Evolutionary conservation across 2,888 invertebrate genomes (phyloP).

Genomic region (Polydrusus tereticollis): DNA sequence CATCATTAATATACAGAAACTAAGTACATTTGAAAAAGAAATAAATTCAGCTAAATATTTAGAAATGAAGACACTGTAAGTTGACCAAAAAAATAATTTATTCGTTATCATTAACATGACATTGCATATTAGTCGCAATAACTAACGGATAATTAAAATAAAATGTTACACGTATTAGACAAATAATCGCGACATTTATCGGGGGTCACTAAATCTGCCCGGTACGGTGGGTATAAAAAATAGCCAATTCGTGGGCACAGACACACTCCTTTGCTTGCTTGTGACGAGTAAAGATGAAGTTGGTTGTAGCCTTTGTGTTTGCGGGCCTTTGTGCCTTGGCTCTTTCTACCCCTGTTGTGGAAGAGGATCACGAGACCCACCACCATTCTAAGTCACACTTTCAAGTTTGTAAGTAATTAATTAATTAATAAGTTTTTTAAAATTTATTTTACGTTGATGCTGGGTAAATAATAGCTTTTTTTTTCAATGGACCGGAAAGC

Average conservation of each 20-base stretch:
- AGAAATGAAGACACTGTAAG: too few relatives aligned
- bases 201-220: conserved; percentile 33
- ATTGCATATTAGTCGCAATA: too few relatives aligned
- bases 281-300: conserved; percentile 38
- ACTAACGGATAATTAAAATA: too few relatives aligned
- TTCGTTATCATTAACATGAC: too few relatives aligned
- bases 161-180: too few relatives aligned
- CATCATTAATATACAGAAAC: too few relatives aligned
- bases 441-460: neutral
- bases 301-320: conserved; percentile 50
- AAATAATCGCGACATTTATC: conserved; percentile 28
- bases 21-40: too few relatives aligned
- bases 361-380: conserved; percentile 60
- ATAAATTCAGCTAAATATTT: too few relatives aligned
- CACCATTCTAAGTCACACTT: conserved; percentile 60
- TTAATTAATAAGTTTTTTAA: neutral
- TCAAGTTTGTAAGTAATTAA: conserved; percentile 65
- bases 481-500: too few relatives aligned
- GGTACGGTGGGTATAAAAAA: conserved; percentile 29
- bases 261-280: conserved; percentile 21
- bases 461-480: too few relatives aligned
- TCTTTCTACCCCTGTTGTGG: conserved; percentile 65
- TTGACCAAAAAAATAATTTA: too few relatives aligned
- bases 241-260: neutral
- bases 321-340: conserved; percentile 55